Evolutionary conservation across 2,113 vertebrate genomes (phyloP).

Genomic region (Pristiophorus japonicus): DNA sequence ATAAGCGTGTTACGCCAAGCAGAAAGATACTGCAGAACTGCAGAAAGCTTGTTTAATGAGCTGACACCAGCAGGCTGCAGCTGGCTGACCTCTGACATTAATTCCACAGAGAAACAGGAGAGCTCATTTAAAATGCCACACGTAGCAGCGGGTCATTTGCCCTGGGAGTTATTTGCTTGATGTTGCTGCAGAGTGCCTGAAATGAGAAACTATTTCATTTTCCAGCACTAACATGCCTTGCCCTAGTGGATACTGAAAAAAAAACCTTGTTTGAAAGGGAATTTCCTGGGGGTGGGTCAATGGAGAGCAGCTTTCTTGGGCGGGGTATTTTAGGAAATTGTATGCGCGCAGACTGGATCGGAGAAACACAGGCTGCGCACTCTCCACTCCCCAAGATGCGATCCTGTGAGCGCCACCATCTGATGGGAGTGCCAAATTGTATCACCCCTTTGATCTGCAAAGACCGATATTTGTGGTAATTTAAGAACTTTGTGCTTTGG

Average conservation of each 20-base stretch:
- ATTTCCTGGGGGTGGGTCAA: neutral
- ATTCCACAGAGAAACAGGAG: neutral
- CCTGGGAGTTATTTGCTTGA: neutral
- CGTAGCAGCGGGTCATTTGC: neutral
- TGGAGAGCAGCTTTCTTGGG: neutral
- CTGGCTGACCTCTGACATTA: neutral
- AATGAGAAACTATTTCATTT: neutral
- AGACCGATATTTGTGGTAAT: neutral
- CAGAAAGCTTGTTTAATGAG: neutral
- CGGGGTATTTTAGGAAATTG: neutral
- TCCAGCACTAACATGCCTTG: neutral
- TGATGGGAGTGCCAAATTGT: neutral
- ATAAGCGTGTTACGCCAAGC: neutral
- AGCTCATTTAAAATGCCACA: neutral
- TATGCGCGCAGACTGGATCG: neutral
- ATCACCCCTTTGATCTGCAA: neutral
- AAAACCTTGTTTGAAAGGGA: neutral
- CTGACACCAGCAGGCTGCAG: slow-evolving; percentile 13
- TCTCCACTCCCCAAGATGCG: neutral
- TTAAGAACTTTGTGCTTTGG: neutral
- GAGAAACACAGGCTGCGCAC: neutral
- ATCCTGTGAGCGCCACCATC: neutral
- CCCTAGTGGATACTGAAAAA: neutral
- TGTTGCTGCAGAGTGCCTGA: neutral
- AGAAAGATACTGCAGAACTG: neutral